Conservation (phyloP, 2,888 invertebrate genomes). For the Lithophane semibrunnea region DNA sequence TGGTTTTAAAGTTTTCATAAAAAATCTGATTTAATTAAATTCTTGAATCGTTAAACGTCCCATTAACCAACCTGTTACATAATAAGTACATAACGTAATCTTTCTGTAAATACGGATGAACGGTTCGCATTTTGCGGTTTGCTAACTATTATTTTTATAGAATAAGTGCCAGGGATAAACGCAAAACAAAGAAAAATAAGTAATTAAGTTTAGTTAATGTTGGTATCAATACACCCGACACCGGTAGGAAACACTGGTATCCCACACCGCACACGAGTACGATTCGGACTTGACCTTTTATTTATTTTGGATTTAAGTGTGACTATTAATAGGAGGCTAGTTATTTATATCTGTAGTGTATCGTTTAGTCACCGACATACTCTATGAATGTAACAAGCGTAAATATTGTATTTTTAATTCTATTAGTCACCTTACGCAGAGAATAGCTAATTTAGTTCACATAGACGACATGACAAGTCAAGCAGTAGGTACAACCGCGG, state of each 20-base stretch:
- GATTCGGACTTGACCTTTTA: constrained; percentile 56
- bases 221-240: constrained; percentile 10
- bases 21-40: constrained; percentile 4
- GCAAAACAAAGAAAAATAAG: constrained; percentile 60
- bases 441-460: constrained; percentile 28
- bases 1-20: background rate
- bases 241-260: background rate
- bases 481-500: background rate
- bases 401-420: constrained; percentile 57
- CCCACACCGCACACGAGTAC: background rate
- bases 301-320: constrained; percentile 46
- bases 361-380: constrained; percentile 51
- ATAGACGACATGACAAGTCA: constrained; percentile 12
- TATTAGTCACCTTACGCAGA: constrained; percentile 49
- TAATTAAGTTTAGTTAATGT: constrained; percentile 28
- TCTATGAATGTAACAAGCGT: constrained; percentile 35
- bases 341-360: constrained; percentile 57
- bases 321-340: constrained; percentile 50
- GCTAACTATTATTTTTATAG: constrained; percentile 50
- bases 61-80: constrained; percentile 26
- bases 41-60: constrained; percentile 3
- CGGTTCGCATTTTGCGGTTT: constrained; percentile 45
- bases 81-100: constrained; percentile 34
- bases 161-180: constrained; percentile 47
- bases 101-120: constrained; percentile 39